Conservation (phyloP, 2,888 invertebrate species). For the Netelia inedita region DNA sequence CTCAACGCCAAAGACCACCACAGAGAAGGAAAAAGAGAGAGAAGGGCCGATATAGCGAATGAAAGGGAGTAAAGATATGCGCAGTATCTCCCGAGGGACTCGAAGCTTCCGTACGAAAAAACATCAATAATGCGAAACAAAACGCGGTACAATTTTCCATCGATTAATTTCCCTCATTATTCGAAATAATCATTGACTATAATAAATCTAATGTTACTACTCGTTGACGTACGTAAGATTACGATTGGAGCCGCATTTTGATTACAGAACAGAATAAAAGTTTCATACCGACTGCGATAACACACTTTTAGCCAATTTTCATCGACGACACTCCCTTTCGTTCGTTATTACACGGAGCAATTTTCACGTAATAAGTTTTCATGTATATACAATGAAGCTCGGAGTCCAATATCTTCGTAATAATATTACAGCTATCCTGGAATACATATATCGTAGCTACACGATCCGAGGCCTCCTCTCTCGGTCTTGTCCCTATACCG, state of each 20-base stretch:
- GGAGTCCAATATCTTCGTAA: constrained; percentile 78
- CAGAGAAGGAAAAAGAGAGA: constrained; percentile 57
- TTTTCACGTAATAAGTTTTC: constrained; percentile 77
- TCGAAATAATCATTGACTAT: background rate
- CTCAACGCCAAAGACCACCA: constrained; percentile 73
- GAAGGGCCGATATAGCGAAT: constrained; percentile 46
- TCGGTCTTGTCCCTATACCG: constrained; percentile 39
- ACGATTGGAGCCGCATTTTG: no score
- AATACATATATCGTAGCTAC: constrained; percentile 74
- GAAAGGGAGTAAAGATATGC: constrained; percentile 34
- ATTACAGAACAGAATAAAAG: background rate
- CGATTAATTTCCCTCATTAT: background rate
- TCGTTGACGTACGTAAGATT: no score
- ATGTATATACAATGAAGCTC: constrained; percentile 70
- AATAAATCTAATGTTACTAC: background rate
- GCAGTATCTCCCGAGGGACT: constrained; percentile 4
- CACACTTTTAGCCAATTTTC: constrained; percentile 21
- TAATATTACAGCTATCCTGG: constrained; percentile 49
- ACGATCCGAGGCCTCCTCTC: constrained; percentile 54
- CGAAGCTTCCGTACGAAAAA: constrained; percentile 14
- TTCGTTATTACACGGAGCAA: constrained; percentile 77
- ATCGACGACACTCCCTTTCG: constrained; percentile 21
- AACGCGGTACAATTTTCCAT: background rate
- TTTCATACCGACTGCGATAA: constrained; percentile 1
- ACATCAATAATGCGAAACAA: background rate